Percentiles rank a stretch among this genome's conserved stretches.
These are phyloP conservation scores for Chaetops frenatus DNA, from an alignment of 2,113 vertebrate genomes.

Conservation along the genomic window DNA sequence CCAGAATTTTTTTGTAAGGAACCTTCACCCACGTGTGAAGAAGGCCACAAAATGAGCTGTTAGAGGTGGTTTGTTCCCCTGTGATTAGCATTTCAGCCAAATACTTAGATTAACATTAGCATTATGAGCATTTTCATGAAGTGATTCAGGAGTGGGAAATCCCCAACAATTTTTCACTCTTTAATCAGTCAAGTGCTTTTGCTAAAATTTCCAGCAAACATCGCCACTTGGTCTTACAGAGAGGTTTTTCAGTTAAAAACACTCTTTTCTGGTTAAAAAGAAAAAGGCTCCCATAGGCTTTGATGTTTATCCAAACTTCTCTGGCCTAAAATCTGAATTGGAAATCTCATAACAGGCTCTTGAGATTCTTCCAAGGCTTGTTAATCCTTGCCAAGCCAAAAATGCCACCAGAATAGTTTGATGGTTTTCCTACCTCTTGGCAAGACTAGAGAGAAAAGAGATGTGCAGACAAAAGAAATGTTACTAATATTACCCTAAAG, in stretches of 20 bases:
- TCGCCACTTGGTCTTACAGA: neutral
- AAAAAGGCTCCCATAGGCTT: slow-evolving; percentile 14
- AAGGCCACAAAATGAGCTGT: neutral
- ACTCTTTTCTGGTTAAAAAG: slow-evolving; percentile 9
- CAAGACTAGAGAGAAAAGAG: slow-evolving; percentile 40
- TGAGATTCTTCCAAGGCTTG: slow-evolving; percentile 39
- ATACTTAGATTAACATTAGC: neutral
- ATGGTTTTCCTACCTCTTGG: slow-evolving; percentile 45
- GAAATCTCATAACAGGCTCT: slow-evolving; percentile 45
- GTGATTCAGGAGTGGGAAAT: slow-evolving; percentile 32
- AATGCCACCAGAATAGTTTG: slow-evolving; percentile 49
- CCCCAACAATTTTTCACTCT: slow-evolving; percentile 9
- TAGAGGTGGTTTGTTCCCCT: neutral
- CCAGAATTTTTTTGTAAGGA: neutral
- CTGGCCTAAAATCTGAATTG: slow-evolving; percentile 41
- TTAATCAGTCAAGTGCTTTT: slow-evolving; percentile 22
- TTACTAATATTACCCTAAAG: neutral
- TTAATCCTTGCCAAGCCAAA: slow-evolving; percentile 38
- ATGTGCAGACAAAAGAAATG: slow-evolving; percentile 31
- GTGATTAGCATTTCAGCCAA: neutral
- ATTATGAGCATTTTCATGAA: slow-evolving; percentile 9
- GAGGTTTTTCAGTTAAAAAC: slow-evolving; percentile 19
- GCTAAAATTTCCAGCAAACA: slow-evolving; percentile 24
- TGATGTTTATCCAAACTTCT: slow-evolving; percentile 49
- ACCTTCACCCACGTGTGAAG: neutral